Base-by-base conservation (phyloP, 2,113 vertebrate species). In the Okapia johnstoni region DNA sequence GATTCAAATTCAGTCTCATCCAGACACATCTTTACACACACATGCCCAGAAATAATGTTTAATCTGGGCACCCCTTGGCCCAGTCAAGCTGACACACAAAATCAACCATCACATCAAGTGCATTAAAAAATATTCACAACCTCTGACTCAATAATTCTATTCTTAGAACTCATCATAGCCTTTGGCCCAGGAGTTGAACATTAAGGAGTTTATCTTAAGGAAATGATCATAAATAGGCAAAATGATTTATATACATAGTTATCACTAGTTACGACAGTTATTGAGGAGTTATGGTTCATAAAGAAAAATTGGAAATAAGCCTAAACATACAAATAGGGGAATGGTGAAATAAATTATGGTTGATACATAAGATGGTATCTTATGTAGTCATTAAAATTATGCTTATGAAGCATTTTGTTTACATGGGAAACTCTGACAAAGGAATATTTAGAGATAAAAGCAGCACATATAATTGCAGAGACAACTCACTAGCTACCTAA, bases 121-220 rank as follows among this genome's bases (percentile, higher is more conserved):
- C 23, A 36, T 85, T 91, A 96, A 92, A 85, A 70, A 40, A 57
- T 55, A 95, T 81, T 91, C 9, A 55, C 66, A 88, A 88, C 25
- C 6, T 77, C 36, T 85, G 48, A 77, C 26, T 57, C 61, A 36
- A 48, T 79, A 66, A 70, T 85, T 89, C 63, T 95, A 19, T 30
- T 70, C 61, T 88, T 85, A 93, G 43, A 93, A 81, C 46, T 86
- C 25, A 3, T 55, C 63, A 25, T 21, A 86, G 36, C 60, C 80
- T 97, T 61, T 52, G 63, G 92, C 52, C 46, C 33, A 55, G 60
- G 30, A 83, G 28, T 90, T 97, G 80, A 90, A 94, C 86, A 86
- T 96, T 89, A 66, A 92, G 40, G 16, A 92, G 19, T 92, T 86
- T 86, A 43, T 61, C 61, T 26, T 81, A 88, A 85, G n/a, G 57